Evolutionary conservation across 2,113 vertebrate species (phyloP).

Genomic region (Maccullochella peelii): DNA sequence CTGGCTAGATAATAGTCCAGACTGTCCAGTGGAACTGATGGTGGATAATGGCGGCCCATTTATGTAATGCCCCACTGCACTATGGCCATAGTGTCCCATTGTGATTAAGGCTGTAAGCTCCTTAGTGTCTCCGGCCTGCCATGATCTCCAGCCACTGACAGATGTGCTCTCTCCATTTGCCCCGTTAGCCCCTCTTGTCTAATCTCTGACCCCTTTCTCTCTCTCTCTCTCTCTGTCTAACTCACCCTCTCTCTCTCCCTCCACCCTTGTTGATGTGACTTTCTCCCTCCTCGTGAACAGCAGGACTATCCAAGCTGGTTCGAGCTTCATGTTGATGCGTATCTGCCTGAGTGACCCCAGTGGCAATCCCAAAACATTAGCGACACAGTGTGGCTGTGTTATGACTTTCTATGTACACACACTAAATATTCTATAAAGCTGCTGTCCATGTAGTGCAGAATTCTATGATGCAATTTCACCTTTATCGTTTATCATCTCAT

Average conservation of each 20-base stretch:
- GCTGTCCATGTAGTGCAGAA: background rate
- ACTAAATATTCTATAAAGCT: background rate
- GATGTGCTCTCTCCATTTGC: slow-evolving; percentile 74
- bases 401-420: background rate
- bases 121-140: slow-evolving; percentile 75
- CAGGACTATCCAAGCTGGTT: slow-evolving; percentile 27
- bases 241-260: slow-evolving; percentile 24
- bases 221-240: slow-evolving; percentile 49
- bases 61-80: slow-evolving; percentile 70
- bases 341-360: slow-evolving; percentile 19
- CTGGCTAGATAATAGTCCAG: slow-evolving; percentile 27
- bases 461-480: background rate
- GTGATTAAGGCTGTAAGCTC: slow-evolving; percentile 83
- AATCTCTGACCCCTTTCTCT: slow-evolving; percentile 75
- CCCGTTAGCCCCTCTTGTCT: slow-evolving; percentile 65
- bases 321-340: background rate
- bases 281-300: slow-evolving; percentile 30
- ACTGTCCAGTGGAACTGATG: slow-evolving; percentile 49
- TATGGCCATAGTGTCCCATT: slow-evolving; percentile 74
- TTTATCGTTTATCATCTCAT: background rate
- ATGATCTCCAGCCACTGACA: slow-evolving; percentile 77
- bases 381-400: background rate
- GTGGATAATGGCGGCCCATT: slow-evolving; percentile 72
- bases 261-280: slow-evolving; percentile 35
- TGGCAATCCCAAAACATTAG: slow-evolving; percentile 40